A percentile compares a stretch with the other conserved stretches of the same genome.
Evolutionary conservation across 2,113 vertebrate species (phyloP).

Genomic region (Piaya cayana): DNA sequence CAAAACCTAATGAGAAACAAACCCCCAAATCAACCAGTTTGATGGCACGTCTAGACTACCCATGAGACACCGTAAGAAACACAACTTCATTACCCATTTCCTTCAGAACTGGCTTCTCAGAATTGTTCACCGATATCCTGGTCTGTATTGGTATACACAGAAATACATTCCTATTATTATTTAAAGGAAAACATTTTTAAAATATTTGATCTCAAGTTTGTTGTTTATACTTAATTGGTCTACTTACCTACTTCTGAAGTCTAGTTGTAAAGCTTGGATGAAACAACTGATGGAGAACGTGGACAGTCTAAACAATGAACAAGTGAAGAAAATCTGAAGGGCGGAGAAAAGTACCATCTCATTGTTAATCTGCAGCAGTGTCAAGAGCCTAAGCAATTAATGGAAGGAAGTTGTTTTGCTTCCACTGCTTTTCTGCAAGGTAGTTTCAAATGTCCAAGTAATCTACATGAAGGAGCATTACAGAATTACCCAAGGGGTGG

Average conservation of each 20-base stretch:
- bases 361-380: neutral
- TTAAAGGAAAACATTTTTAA: neutral
- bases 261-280: neutral
- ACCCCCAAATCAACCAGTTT: neutral
- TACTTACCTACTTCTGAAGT: neutral
- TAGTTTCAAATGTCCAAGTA: neutral
- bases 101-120: neutral
- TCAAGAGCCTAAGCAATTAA: neutral
- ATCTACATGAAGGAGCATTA: neutral
- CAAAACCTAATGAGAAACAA: neutral
- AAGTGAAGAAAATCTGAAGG: neutral
- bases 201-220: neutral
- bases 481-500: rapidly evolving
- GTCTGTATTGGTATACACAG: neutral
- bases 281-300: neutral
- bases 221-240: neutral
- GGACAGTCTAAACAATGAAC: neutral
- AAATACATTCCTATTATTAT: neutral
- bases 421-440: neutral
- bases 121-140: neutral
- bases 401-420: neutral
- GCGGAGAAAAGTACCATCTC: neutral
- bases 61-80: neutral
- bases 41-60: neutral
- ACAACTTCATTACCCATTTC: neutral